A percentile compares a stretch with the other conserved stretches of the same genome.
Evolutionary conservation across 2,113 vertebrate genomes (phyloP).

Genomic region (Austrofundulus limnaeus): DNA sequence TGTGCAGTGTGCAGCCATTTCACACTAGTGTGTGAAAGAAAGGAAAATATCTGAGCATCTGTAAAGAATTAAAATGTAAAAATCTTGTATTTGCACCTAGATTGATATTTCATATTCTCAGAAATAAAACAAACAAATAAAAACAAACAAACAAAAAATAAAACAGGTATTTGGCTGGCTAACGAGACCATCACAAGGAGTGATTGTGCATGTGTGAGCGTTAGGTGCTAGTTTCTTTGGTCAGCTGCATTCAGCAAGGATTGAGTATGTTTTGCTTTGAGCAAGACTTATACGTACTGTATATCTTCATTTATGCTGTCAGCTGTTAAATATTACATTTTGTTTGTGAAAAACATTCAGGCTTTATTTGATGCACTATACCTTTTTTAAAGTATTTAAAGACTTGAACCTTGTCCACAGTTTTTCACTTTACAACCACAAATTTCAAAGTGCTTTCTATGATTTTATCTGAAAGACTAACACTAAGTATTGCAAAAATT

Average conservation of each 20-base stretch:
- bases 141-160: too few species aligned
- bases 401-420: too few species aligned
- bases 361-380: too few species aligned
- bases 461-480: too few species aligned
- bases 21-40: slow-evolving; percentile 1
- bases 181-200: neutral
- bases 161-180: slow-evolving; percentile 34
- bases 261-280: slow-evolving; percentile 22
- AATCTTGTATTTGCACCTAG: slow-evolving; percentile 22
- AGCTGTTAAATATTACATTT: slow-evolving; percentile 17
- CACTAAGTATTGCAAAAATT: too few species aligned
- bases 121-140: too few species aligned
- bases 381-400: too few species aligned
- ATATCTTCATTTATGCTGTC: slow-evolving; percentile 30
- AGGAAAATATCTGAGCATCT: slow-evolving; percentile 17
- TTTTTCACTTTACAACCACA: too few species aligned
- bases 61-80: slow-evolving; percentile 40
- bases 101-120: slow-evolving; percentile 42
- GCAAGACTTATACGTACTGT: slow-evolving; percentile 17
- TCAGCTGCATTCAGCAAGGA: neutral
- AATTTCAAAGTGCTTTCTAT: too few species aligned
- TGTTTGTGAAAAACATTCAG: neutral
- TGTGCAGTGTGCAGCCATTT: neutral
- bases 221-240: slow-evolving; percentile 14
- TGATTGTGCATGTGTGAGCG: slow-evolving; percentile 7